phyloP scores from a whole-genome alignment of 1,140 invertebrate genomes.

The Scaptodrosophila lebanonensis region DNA sequence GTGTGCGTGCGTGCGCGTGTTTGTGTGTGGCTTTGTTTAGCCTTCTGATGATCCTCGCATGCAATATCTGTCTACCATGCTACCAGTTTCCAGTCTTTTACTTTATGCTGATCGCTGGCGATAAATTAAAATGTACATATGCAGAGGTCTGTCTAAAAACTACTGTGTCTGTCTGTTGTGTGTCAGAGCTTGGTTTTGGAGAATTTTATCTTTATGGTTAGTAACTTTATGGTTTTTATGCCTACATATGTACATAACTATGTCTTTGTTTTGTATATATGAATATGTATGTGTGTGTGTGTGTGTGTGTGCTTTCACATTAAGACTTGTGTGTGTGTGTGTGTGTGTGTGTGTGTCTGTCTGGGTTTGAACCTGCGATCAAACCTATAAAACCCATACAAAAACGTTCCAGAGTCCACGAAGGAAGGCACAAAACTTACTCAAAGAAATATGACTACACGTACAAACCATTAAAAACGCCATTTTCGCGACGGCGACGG shows the following conservation, averaged over 20 bases:
- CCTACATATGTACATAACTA: too few relatives aligned
- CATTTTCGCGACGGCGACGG: slow-evolving; percentile 51
- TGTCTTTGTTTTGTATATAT: too few relatives aligned
- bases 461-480: slow-evolving; percentile 72
- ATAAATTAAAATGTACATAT: slow-evolving; percentile 54
- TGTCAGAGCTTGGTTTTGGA: slow-evolving; percentile 31
- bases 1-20: slow-evolving; percentile 34
- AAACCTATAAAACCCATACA: not conserved
- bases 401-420: not conserved
- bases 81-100: slow-evolving; percentile 23
- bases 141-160: slow-evolving; percentile 4
- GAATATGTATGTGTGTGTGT: slow-evolving; percentile 54
- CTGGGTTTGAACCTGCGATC: slow-evolving; percentile 27
- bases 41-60: slow-evolving; percentile 23
- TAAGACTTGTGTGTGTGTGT: slow-evolving; percentile 57
- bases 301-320: slow-evolving; percentile 63
- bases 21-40: slow-evolving; percentile 39
- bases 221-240: slow-evolving; percentile 71
- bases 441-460: slow-evolving; percentile 71
- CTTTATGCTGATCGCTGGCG: slow-evolving; percentile 52
- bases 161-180: not conserved
- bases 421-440: slow-evolving; percentile 40
- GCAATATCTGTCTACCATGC: slow-evolving; percentile 7
- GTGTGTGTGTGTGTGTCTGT: slow-evolving; percentile 31
- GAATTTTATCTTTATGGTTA: slow-evolving; percentile 72